Evolutionary conservation across 2,797 vertebrate genomes (phyloP).

Genomic region (Enteromius anoplus): DNA sequence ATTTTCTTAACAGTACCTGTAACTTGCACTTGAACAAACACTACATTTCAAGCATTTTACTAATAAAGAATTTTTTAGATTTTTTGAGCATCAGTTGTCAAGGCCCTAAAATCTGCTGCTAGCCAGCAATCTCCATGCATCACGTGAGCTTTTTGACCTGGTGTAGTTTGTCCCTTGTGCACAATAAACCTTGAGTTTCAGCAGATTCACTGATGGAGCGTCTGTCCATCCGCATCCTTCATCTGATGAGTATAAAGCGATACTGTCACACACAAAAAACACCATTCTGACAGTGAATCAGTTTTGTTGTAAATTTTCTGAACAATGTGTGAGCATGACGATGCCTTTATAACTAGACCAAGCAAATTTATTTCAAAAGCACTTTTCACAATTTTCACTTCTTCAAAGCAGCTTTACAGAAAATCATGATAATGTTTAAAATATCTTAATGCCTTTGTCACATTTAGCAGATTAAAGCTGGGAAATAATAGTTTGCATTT

Average conservation of each 20-base stretch:
- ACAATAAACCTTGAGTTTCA: constrained; percentile 16
- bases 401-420: constrained; percentile 8
- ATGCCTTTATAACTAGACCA: background rate
- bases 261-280: background rate
- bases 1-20: background rate
- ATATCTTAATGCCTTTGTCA: background rate
- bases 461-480: background rate
- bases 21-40: background rate
- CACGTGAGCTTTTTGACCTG: constrained; percentile 13
- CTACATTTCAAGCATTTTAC: background rate
- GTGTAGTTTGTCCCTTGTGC: constrained; percentile 11
- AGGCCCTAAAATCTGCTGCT: background rate
- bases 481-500: background rate
- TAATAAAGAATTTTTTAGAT: background rate
- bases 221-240: background rate
- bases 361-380: background rate
- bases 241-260: background rate
- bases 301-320: background rate
- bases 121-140: background rate
- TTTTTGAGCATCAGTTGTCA: background rate
- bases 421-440: background rate
- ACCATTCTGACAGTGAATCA: background rate
- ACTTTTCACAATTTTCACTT: background rate
- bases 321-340: background rate
- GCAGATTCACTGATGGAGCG: background rate